Evolutionary conservation across 2,888 invertebrate species (phyloP).

Genomic region (Cosmopolites sordidus): DNA sequence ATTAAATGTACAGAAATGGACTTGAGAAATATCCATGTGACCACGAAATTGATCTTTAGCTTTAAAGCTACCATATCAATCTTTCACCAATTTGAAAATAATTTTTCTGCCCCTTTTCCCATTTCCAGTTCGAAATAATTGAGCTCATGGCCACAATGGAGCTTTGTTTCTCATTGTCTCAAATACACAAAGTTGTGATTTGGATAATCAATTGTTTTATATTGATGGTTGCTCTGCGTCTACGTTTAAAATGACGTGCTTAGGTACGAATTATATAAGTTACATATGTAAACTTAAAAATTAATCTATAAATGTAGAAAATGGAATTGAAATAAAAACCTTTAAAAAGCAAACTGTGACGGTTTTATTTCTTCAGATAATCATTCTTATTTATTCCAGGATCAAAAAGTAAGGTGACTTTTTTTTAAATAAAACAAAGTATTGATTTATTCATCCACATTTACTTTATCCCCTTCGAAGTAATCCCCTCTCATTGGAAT

Average conservation of each 20-base stretch:
- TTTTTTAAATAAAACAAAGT: no score
- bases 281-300: slow-evolving; percentile 32
- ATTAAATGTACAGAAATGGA: background rate
- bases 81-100: background rate
- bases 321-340: slow-evolving; percentile 50
- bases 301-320: slow-evolving; percentile 44
- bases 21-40: background rate
- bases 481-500: no score
- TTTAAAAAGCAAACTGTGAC: slow-evolving; percentile 42
- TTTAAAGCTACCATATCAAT: background rate
- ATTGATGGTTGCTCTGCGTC: slow-evolving; percentile 46
- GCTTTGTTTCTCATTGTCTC: background rate
- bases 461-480: no score
- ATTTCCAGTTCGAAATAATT: no score
- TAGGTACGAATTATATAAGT: slow-evolving; percentile 34
- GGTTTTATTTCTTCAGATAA: no score
- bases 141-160: background rate
- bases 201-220: slow-evolving; percentile 35
- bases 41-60: background rate
- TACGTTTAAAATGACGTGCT: slow-evolving; percentile 39
- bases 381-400: no score
- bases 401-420: no score
- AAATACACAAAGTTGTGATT: slow-evolving; percentile 4
- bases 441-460: no score
- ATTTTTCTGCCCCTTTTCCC: background rate